Percentiles rank a stretch among this genome's conserved stretches.
phyloP scores from a whole-genome alignment of 2,113 vertebrate species.

The Elanoides forficatus region DNA sequence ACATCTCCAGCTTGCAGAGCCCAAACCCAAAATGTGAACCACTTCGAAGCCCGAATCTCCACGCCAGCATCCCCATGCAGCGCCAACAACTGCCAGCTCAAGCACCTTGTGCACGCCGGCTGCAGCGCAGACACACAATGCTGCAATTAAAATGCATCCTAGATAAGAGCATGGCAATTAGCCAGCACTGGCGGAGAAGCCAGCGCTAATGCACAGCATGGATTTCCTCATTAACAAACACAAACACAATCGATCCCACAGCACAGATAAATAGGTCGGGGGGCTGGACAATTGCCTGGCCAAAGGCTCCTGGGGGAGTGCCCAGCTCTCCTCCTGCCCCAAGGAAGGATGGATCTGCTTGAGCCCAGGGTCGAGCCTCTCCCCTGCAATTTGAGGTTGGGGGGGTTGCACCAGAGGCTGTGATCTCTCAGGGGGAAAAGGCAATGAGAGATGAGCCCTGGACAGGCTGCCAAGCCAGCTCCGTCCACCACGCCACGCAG shows the following conservation, averaged over 20 bases:
- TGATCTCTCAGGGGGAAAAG: background rate
- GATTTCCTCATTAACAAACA: constrained; percentile 75
- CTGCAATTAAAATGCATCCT: constrained; percentile 35
- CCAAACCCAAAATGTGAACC: background rate
- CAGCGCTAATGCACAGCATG: constrained; percentile 54
- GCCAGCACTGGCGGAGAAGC: background rate
- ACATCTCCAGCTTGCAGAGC: background rate
- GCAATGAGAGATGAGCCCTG: background rate
- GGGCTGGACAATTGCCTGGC: background rate
- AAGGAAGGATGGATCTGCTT: background rate
- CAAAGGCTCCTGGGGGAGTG: background rate
- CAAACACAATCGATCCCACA: constrained; percentile 69
- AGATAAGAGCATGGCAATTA: constrained; percentile 31
- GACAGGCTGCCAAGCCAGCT: background rate
- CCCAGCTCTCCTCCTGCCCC: background rate
- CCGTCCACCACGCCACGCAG: background rate
- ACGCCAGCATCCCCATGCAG: background rate
- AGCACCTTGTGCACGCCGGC: fast-evolving
- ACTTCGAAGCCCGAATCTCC: background rate
- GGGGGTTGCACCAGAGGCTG: background rate
- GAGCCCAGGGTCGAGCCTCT: background rate
- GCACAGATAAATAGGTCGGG: constrained; percentile 47
- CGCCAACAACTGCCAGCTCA: fast-evolving
- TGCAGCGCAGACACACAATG: background rate
- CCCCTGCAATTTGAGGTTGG: fast-evolving